Conservation (phyloP, 2,888 invertebrate genomes). For the Cremastinae sp. region DNA sequence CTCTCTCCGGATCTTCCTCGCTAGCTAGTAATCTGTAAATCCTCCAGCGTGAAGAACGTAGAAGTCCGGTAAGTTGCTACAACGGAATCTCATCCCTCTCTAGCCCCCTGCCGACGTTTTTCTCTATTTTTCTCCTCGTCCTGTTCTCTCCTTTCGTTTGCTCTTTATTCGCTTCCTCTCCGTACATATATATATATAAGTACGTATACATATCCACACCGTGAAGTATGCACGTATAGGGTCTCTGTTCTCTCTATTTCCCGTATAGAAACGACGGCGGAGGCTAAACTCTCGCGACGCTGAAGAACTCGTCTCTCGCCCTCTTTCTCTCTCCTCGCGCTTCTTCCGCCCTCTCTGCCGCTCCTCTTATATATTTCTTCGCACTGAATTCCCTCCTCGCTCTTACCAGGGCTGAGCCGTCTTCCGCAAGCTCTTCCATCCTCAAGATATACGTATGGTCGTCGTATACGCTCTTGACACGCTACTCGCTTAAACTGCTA, state of each 20-base stretch:
- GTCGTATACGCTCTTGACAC: constrained; percentile 1
- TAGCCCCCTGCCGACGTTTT: no score
- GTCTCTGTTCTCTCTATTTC: constrained; percentile 55
- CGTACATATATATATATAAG: constrained; percentile 38
- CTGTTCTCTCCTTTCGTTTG: constrained; percentile 21
- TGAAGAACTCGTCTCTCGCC: constrained; percentile 37
- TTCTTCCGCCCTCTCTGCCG: background rate
- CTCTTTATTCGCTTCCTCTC: constrained; percentile 53
- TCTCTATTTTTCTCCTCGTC: constrained; percentile 54
- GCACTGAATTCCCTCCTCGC: constrained; percentile 38
- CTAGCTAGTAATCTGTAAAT: constrained; percentile 80
- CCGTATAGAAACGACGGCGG: constrained; percentile 41
- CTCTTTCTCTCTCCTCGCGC: constrained; percentile 10
- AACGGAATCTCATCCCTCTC: constrained; percentile 75
- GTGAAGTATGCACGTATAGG: constrained; percentile 38
- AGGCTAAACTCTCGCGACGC: constrained; percentile 50
- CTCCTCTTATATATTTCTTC: background rate
- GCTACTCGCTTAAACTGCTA: constrained; percentile 12
- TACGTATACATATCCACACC: constrained; percentile 39
- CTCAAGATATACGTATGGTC: constrained; percentile 11
- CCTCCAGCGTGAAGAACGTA: constrained; percentile 77
- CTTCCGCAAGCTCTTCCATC: constrained; percentile 46
- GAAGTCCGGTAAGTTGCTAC: constrained; percentile 79
- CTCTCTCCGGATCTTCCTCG: constrained; percentile 31
- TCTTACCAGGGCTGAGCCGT: constrained; percentile 48